Base-by-base conservation (phyloP, 2,888 invertebrate species). In the Parthenolecanium corni region DNA sequence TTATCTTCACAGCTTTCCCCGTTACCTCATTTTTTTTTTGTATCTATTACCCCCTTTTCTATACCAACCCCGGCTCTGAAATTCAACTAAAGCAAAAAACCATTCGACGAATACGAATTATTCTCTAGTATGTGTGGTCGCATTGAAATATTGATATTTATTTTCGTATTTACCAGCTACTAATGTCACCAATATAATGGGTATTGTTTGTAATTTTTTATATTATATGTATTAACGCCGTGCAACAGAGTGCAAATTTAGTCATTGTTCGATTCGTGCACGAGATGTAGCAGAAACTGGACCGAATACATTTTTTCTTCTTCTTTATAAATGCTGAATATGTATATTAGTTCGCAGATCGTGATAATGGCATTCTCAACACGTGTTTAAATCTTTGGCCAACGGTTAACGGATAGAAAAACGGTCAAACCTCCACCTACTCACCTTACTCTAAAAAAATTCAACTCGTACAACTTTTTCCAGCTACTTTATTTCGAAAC, bases 191-290 rank as follows among this genome's bases (percentile, higher is more conserved):
- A 12, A 51, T 61, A 61, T 61, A 61, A 61, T 61, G 51, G 61
- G 61, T 49, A 61, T 61, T 61, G 61, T 61, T 25, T 52, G 16
- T 36, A 38, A 36, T 61, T 53, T 54, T 54, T 40, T 11, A n/a
- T n/a, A n/a, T n/a, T n/a, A n/a, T 54, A 11, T 42, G 23, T 44
- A 31, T 31, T 31, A 31, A 31, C 31, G 49, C 49, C 21, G 49
- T 21, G 14, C 21, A 18, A 6, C 18, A 14, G 49, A 51, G 61
- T 61, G 61, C 61, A 61, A 61, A 61, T 61, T 61, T 61, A 61
- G 51, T 61, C 61, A 61, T 61, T 61, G 61, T 61, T 61, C 61
- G 61, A 23, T 31, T 61, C 61, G 61, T 61, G 61, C 49, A 46
- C 51, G 51, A 21, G 14, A 21, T 23, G 23, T 49, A 21, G 49